Evolutionary conservation across 2,888 invertebrate genomes (phyloP).

Genomic region (Coelinius sp.): DNA sequence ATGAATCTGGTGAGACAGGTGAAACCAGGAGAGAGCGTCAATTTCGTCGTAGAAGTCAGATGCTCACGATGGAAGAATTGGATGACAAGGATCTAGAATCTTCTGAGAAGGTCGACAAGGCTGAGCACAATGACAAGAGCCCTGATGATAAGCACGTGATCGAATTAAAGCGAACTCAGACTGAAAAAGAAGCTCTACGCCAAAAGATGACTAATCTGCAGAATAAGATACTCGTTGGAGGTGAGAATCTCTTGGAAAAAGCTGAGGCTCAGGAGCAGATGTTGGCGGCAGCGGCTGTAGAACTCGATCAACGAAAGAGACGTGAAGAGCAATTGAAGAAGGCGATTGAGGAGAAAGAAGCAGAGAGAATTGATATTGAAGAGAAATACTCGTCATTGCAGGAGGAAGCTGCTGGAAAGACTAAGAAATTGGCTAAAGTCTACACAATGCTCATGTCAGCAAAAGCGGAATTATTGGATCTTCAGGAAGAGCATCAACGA

Average conservation of each 20-base stretch:
- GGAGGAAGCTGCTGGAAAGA: slow-evolving; percentile 94
- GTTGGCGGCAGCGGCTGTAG: slow-evolving; percentile 88
- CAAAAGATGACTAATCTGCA: slow-evolving; percentile 92
- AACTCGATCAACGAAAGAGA: slow-evolving; percentile 83
- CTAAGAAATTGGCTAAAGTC: slow-evolving; percentile 91
- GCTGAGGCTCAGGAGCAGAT: slow-evolving; percentile 93
- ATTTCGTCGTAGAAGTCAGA: slow-evolving; percentile 67
- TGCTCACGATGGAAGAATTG: slow-evolving; percentile 72
- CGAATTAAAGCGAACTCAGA: slow-evolving; percentile 82
- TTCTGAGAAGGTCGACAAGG: slow-evolving; percentile 70
- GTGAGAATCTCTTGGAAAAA: slow-evolving; percentile 97
- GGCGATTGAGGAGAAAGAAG: slow-evolving; percentile 90
- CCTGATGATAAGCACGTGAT: slow-evolving; percentile 72
- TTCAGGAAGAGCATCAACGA: slow-evolving; percentile 94
- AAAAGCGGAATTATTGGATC: slow-evolving; percentile 87
- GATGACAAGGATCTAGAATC: slow-evolving; percentile 73
- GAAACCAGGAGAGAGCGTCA: slow-evolving; percentile 63
- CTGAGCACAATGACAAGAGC: slow-evolving; percentile 74
- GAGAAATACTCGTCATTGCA: slow-evolving; percentile 95
- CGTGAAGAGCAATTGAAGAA: slow-evolving; percentile 87
- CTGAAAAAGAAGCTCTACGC: slow-evolving; percentile 86
- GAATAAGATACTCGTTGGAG: slow-evolving; percentile 96
- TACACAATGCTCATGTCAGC: slow-evolving; percentile 89
- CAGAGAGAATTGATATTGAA: slow-evolving; percentile 93
- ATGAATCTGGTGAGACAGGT: slow-evolving; percentile 61